Percentiles rank a stretch among this genome's conserved stretches.
phyloP scores from a whole-genome alignment of 2,888 invertebrate genomes.

The Arenicola marina region DNA sequence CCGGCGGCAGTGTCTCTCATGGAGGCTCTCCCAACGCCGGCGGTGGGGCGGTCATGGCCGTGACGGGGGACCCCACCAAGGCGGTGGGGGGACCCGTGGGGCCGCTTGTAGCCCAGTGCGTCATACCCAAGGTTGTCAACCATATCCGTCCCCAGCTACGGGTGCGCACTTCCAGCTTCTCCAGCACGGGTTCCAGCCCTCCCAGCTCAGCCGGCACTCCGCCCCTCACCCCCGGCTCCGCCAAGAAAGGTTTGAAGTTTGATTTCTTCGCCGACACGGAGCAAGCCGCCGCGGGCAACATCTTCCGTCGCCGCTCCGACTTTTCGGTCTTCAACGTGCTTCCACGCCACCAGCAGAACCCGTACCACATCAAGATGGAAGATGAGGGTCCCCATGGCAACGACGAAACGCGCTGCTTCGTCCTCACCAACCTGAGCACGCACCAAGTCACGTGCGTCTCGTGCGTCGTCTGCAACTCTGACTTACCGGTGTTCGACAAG shows the following conservation, averaged over 20 bases:
- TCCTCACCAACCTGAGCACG: slow-evolving; percentile 90
- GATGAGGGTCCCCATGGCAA: slow-evolving; percentile 98
- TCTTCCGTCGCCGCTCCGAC: slow-evolving; percentile 90
- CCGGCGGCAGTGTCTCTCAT: background rate
- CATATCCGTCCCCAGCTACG: slow-evolving; percentile 30
- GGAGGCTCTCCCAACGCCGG: background rate
- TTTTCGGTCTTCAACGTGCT: slow-evolving; percentile 80
- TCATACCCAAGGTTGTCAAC: background rate
- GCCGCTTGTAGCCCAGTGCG: too few relatives aligned
- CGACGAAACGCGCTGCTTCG: slow-evolving; percentile 95
- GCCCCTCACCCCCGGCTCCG: slow-evolving; percentile 61
- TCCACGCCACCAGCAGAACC: slow-evolving; percentile 94
- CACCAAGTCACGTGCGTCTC: slow-evolving; percentile 78
- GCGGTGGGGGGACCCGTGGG: slow-evolving; percentile 55
- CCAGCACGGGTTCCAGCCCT: slow-evolving; percentile 47
- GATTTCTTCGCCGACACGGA: slow-evolving; percentile 81
- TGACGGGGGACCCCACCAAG: background rate
- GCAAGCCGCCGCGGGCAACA: slow-evolving; percentile 61
- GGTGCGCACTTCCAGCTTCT: slow-evolving; percentile 58
- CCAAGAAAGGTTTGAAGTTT: slow-evolving; percentile 82
- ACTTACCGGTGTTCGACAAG: slow-evolving; percentile 91
- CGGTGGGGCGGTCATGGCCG: background rate
- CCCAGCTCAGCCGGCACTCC: slow-evolving; percentile 69
- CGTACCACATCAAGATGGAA: slow-evolving; percentile 99
- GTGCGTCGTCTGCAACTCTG: slow-evolving; percentile 80